A percentile compares a stretch with the other conserved stretches of the same genome.
phyloP scores from a whole-genome alignment of 2,888 invertebrate species.

The Limnephilus rhombicus region DNA sequence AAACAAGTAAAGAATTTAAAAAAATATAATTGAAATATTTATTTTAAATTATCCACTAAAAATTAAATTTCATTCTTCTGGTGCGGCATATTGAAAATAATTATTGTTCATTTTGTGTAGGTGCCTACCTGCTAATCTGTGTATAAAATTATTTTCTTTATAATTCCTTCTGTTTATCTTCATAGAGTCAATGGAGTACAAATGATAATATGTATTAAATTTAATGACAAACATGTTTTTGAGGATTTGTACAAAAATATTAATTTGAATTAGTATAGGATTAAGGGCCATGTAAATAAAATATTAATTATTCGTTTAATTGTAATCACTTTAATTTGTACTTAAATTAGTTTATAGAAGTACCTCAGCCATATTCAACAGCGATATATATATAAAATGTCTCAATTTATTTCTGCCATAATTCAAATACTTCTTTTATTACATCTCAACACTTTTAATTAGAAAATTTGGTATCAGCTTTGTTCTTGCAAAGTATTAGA shows the following conservation, averaged over 20 bases:
- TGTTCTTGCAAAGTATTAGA: not conserved
- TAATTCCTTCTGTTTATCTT: conserved; percentile 48
- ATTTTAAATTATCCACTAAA: not conserved
- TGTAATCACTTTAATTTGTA: conserved; percentile 46
- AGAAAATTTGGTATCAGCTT: not conserved
- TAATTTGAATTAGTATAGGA: conserved; percentile 4
- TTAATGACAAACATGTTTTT: conserved; percentile 50
- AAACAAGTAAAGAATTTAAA: too few species aligned
- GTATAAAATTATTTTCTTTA: not conserved
- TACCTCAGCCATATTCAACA: conserved; percentile 52
- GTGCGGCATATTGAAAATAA: not conserved
- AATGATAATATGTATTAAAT: conserved; percentile 63
- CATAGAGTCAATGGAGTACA: conserved; percentile 67
- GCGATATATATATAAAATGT: conserved; percentile 41
- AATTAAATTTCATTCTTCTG: not conserved
- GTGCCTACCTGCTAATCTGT: too few species aligned
- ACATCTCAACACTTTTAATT: not conserved
- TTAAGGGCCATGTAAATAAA: conserved; percentile 39
- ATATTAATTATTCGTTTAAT: conserved; percentile 23
- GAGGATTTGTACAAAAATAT: conserved; percentile 56
- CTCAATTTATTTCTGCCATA: conserved; percentile 31
- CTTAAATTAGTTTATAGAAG: conserved; percentile 43
- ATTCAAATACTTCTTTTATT: not conserved
- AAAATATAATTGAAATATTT: not conserved
- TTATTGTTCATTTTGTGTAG: too few species aligned